Conservation (phyloP, 2,113 vertebrate genomes). For the Pelecanoides urinatrix region DNA sequence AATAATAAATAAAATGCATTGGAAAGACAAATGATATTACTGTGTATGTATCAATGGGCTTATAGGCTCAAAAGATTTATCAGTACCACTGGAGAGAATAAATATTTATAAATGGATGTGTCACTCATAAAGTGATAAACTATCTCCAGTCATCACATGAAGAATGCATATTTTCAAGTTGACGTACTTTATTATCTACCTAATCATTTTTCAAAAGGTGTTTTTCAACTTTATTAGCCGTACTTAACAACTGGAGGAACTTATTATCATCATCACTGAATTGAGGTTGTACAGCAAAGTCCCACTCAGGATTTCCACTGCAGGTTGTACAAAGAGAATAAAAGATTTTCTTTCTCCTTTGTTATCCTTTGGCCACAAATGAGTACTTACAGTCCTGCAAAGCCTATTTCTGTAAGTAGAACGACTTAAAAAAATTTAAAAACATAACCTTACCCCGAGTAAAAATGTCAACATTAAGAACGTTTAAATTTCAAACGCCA, state of each 20-base stretch:
- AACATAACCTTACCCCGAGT: not conserved
- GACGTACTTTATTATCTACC: constrained; percentile 61
- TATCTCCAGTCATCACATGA: constrained; percentile 56
- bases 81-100: constrained; percentile 67
- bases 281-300: not conserved
- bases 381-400: not conserved
- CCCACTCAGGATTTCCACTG: not conserved
- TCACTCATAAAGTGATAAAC: constrained; percentile 64
- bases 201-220: constrained; percentile 68
- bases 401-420: not conserved
- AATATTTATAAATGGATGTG: constrained; percentile 70
- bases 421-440: not conserved
- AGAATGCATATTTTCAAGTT: constrained; percentile 63
- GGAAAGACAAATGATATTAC: constrained; percentile 59
- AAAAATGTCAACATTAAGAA: not conserved
- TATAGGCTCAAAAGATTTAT: constrained; percentile 71
- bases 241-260: constrained; percentile 53
- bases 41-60: constrained; percentile 63
- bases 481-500: not conserved
- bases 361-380: not conserved
- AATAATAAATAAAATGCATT: constrained; percentile 70
- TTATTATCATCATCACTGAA: not conserved
- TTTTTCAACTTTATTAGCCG: constrained; percentile 62
- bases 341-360: not conserved
- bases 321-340: not conserved